These are phyloP conservation scores for Laupala kohalensis DNA, from an alignment of 1,140 invertebrate species.

Conservation along the genomic window DNA sequence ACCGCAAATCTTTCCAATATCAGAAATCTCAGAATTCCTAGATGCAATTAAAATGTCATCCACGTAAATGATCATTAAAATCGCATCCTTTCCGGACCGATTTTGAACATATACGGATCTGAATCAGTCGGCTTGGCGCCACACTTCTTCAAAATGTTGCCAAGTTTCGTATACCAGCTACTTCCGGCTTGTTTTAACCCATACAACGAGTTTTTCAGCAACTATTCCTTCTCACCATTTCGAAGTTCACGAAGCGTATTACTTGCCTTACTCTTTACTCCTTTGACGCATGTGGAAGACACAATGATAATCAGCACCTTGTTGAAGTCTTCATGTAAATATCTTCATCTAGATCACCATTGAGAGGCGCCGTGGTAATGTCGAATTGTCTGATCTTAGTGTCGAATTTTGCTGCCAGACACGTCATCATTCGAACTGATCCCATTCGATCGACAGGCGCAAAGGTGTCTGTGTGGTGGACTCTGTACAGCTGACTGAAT, in stretches of 20 bases:
- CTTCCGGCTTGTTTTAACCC: slow-evolving; percentile 15
- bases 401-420: too few relatives aligned
- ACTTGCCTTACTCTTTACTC: neutral
- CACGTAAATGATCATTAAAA: slow-evolving; percentile 25
- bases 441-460: neutral
- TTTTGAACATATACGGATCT: slow-evolving; percentile 25
- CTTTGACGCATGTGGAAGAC: neutral
- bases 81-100: slow-evolving; percentile 14
- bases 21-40: slow-evolving; percentile 15
- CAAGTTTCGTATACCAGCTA: slow-evolving; percentile 8
- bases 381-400: neutral
- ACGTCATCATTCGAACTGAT: neutral
- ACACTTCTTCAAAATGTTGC: slow-evolving; percentile 15
- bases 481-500: neutral
- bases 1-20: slow-evolving; percentile 17
- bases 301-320: neutral
- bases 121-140: slow-evolving; percentile 18
- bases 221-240: slow-evolving; percentile 9
- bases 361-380: neutral
- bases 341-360: neutral
- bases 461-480: neutral
- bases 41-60: slow-evolving; percentile 26
- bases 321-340: neutral
- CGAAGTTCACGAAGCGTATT: neutral
- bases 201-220: slow-evolving; percentile 16